Conservation (phyloP, 2,113 vertebrate genomes). For the Pelvicachromis taeniatus region DNA sequence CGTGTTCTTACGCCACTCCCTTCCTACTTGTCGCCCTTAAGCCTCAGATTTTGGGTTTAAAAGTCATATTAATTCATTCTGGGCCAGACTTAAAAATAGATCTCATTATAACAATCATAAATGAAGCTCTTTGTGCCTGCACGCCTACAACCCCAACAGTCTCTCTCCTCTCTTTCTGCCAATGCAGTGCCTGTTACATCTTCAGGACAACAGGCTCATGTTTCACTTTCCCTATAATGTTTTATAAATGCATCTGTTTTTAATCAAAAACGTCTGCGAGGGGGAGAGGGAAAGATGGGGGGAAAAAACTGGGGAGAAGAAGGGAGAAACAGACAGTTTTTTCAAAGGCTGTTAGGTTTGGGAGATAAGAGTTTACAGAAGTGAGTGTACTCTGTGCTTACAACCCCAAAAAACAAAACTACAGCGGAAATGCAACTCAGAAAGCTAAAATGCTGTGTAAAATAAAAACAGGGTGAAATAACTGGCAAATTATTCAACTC, state of each 20-base stretch:
- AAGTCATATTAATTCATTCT: conserved; percentile 49
- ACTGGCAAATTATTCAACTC: background rate
- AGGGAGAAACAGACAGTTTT: background rate
- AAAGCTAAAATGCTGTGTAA: background rate
- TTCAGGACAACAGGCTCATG: conserved; percentile 6
- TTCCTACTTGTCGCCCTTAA: conserved; percentile 1
- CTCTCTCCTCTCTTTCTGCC: conserved; percentile 26
- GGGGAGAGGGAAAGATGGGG: background rate
- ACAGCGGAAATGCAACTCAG: background rate
- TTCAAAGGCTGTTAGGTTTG: background rate
- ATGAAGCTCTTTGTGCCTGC: conserved; percentile 53
- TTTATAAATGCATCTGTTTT: conserved; percentile 57
- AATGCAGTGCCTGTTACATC: conserved; percentile 17
- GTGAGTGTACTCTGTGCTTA: background rate
- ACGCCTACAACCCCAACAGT: conserved; percentile 13
- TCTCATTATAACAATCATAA: conserved; percentile 57
- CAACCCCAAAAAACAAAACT: background rate
- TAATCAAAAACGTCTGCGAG: background rate
- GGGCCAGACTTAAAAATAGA: conserved; percentile 34
- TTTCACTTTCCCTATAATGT: conserved; percentile 34
- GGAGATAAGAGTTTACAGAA: background rate
- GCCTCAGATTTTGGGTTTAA: conserved; percentile 31
- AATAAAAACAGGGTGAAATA: background rate
- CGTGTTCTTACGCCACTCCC: background rate
- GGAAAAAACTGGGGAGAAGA: background rate